Conservation (phyloP, 2,888 invertebrate genomes). For the Melanophora roralis region DNA sequence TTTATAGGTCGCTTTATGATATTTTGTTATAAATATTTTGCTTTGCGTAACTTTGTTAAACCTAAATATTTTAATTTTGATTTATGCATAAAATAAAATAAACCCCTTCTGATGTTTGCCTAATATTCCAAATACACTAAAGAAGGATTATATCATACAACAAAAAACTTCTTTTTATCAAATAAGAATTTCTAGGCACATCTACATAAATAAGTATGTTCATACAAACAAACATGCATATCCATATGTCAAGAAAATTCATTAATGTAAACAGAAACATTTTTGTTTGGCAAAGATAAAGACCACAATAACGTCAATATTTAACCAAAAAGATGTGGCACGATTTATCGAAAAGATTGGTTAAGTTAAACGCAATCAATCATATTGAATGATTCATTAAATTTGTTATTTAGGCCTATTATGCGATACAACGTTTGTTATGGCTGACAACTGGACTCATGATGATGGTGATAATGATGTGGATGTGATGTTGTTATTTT, state of each 20-base stretch:
- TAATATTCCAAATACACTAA: too few relatives aligned
- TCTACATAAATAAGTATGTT: too few relatives aligned
- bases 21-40: too few relatives aligned
- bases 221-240: too few relatives aligned
- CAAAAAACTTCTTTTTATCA: too few relatives aligned
- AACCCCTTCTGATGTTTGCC: too few relatives aligned
- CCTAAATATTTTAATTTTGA: too few relatives aligned
- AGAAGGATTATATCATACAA: too few relatives aligned
- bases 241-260: not conserved
- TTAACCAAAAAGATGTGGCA: not conserved
- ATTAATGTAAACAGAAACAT: slow-evolving; percentile 4
- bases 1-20: too few relatives aligned
- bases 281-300: not conserved
- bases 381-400: slow-evolving; percentile 56
- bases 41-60: too few relatives aligned
- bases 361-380: slow-evolving; percentile 58
- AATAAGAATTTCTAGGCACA: too few relatives aligned
- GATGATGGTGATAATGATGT: not conserved
- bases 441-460: not conserved
- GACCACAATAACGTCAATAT: not conserved
- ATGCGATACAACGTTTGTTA: not conserved
- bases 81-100: too few relatives aligned
- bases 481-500: not conserved
- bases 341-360: slow-evolving; percentile 21
- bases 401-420: slow-evolving; percentile 29